Percentiles rank a stretch among this genome's conserved stretches.
phyloP scores from a whole-genome alignment of 1,140 invertebrate genomes.

The Cecropterus lyciades region DNA sequence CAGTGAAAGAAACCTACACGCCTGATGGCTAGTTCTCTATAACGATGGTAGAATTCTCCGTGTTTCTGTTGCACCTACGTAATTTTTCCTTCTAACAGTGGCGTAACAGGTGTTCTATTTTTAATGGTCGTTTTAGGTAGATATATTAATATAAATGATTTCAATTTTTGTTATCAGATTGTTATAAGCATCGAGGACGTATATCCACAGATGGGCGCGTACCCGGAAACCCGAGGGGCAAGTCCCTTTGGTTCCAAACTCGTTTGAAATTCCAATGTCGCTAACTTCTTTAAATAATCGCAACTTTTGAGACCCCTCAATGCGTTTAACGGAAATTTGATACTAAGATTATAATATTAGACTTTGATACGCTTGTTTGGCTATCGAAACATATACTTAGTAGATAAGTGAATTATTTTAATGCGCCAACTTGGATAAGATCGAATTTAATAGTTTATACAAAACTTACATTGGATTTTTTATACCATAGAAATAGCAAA shows the following conservation, averaged over 20 bases:
- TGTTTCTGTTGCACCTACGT: too few species aligned
- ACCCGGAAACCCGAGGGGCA: slow-evolving; percentile 1
- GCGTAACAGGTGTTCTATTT: too few species aligned
- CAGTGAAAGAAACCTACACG: too few species aligned
- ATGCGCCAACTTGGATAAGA: too few species aligned
- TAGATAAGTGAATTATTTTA: too few species aligned
- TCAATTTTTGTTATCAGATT: slow-evolving; percentile 8
- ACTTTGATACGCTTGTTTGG: neutral
- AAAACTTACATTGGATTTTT: too few species aligned
- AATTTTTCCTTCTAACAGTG: too few species aligned
- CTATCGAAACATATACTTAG: neutral
- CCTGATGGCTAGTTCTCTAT: too few species aligned
- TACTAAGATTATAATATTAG: slow-evolving; percentile 34
- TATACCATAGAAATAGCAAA: too few species aligned
- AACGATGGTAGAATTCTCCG: too few species aligned
- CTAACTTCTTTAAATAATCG: slow-evolving; percentile 37
- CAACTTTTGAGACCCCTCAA: slow-evolving; percentile 9
- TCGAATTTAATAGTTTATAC: too few species aligned
- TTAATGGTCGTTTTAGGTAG: too few species aligned
- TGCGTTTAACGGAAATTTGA: slow-evolving; percentile 39
- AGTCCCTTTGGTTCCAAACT: slow-evolving; percentile 28
- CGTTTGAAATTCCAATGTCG: slow-evolving; percentile 41
- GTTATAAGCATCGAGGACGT: slow-evolving; percentile 7
- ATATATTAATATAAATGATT: neutral
- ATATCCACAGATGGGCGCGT: slow-evolving; percentile 3